Evolutionary conservation across 2,113 vertebrate genomes (phyloP).

Genomic region (Candoia aspera): DNA sequence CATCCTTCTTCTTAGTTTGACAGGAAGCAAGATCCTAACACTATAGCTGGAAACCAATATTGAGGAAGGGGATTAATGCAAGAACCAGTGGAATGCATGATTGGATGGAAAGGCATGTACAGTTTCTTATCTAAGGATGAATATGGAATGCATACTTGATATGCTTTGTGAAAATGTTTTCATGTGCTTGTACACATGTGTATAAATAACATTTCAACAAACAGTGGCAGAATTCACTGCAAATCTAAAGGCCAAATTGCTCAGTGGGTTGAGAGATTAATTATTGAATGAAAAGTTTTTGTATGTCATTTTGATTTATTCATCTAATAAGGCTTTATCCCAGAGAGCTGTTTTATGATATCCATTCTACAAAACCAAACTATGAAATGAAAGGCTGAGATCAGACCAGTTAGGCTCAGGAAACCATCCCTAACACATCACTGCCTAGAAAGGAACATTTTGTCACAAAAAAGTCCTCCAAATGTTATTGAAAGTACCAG

Average conservation of each 20-base stretch:
- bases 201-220: background rate
- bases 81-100: background rate
- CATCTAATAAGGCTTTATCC: background rate
- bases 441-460: background rate
- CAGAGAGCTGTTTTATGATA: background rate
- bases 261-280: background rate
- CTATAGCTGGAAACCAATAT: background rate
- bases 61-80: background rate
- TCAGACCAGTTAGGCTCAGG: background rate
- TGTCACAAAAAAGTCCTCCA: background rate
- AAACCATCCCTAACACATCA: background rate
- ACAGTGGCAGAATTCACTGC: background rate
- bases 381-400: background rate
- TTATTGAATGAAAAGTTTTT: background rate
- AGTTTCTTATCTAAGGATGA: background rate
- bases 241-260: background rate
- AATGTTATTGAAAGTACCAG: background rate
- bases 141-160: background rate
- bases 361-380: background rate
- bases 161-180: background rate
- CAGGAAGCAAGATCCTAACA: background rate
- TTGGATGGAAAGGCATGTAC: conserved; percentile 5
- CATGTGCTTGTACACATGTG: background rate
- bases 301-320: conserved; percentile 3
- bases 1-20: accelerated